Evolutionary conservation across 2,113 vertebrate genomes (phyloP), one percentile per base, ranked within the genome.

Genomic region (Chrysemys picta): DNA sequence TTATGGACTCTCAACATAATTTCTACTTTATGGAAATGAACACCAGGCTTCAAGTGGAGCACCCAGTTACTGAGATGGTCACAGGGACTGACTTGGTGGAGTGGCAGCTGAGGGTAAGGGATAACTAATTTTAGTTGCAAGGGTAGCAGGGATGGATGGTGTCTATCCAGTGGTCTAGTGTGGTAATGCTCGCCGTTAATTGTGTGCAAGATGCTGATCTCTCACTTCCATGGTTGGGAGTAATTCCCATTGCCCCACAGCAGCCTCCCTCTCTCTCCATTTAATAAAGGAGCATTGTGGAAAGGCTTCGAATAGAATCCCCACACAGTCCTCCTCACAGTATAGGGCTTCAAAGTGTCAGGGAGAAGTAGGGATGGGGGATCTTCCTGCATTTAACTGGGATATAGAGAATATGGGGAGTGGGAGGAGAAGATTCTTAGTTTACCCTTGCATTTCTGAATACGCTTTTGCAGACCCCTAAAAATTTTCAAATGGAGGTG

Each of bases 1-100:
- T 99, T 91, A 99, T 99, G 99, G 99, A 99, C n/a, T 97, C 98
- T 4, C 95, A 99, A 87, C 99, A 99, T 89, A 99, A 99, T 95
- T 99, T 99, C 96, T 99, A 99, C 97, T 99, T 99, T 97, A 99
- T 99, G 99, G 99, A 99, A 97, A 99, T 99, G 99, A 99, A 99
- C 96, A 99, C 99, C 31, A 98, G 99, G 84, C 98, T 99, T 91
- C 99, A 99, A 95, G 99, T 99, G 89, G 99, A 99, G 87, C 99
- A 99, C 86, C 99, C 99, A 0, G 99, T 99, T 69, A 99, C 99
- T 2, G 99, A 99, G 97, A 99, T 99, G 99, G 98, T 99, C 98
- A 99, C 99, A 13, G 99, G 99, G 10, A 99, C 99, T 8, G 99
- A 99, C 97, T 97, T 99, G 98, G 99, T 99, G 97, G 99, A 99